A percentile compares a stretch with the other conserved stretches of the same genome.
These are phyloP conservation scores for Coronaproctus castanopsis DNA, from an alignment of 2,888 invertebrate species.

Conservation along the genomic window DNA sequence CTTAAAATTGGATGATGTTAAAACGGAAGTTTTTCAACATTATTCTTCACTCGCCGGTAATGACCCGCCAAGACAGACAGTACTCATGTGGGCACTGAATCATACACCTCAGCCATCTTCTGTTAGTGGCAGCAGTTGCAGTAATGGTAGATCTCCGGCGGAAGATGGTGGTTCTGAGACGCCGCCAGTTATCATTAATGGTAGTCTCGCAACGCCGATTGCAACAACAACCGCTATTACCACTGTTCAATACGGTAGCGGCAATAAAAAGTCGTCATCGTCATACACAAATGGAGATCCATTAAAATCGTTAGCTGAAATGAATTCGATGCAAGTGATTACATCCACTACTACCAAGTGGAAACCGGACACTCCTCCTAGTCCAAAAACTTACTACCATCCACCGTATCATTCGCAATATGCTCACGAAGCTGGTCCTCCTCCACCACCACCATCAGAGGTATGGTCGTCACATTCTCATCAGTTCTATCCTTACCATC, in stretches of 20 bases:
- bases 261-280: constrained; percentile 16
- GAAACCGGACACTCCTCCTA: constrained; percentile 27
- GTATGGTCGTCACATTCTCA: constrained; percentile 18
- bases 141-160: constrained; percentile 37
- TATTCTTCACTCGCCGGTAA: constrained; percentile 18
- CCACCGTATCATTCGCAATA: constrained; percentile 24
- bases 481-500: constrained; percentile 12
- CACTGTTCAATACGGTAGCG: neutral
- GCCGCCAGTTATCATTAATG: constrained; percentile 18
- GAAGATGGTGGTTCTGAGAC: constrained; percentile 16
- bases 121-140: too few relatives aligned
- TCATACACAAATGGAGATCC: constrained; percentile 25
- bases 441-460: constrained; percentile 34
- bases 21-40: constrained; percentile 28
- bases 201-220: constrained; percentile 12
- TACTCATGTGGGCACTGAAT: constrained; percentile 61
- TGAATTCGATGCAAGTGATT: constrained; percentile 31
- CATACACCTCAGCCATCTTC: constrained; percentile 23
- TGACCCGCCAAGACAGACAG: constrained; percentile 62
- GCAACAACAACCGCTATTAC: constrained; percentile 14
- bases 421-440: constrained; percentile 26
- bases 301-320: constrained; percentile 30
- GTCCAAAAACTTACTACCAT: constrained; percentile 25
- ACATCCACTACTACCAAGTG: constrained; percentile 30
- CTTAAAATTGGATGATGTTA: constrained; percentile 38